A percentile compares a stretch with the other conserved stretches of the same genome.
Evolutionary conservation across 2,888 invertebrate genomes (phyloP).

Genomic region (Eristalis intricaria): DNA sequence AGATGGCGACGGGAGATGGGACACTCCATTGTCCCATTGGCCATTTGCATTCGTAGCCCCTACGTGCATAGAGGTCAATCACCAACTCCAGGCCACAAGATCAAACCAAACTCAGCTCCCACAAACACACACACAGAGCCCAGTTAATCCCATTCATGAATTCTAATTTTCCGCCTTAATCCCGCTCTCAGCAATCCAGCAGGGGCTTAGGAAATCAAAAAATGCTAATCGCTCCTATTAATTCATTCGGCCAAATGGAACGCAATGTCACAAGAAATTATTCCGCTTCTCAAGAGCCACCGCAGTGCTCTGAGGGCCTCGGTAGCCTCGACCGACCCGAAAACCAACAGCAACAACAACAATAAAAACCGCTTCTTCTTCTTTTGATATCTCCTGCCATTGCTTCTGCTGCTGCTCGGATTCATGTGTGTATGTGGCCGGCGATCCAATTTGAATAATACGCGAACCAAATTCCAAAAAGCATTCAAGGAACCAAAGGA

Average conservation of each 20-base stretch:
- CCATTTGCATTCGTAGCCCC: background rate
- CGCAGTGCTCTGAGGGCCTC: no score
- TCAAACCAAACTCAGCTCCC: slow-evolving; percentile 17
- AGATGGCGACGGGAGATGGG: no score
- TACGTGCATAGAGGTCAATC: slow-evolving; percentile 44
- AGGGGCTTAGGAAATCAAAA: slow-evolving; percentile 41
- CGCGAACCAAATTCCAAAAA: slow-evolving; percentile 61
- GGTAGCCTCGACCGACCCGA: no score
- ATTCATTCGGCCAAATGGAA: slow-evolving; percentile 67
- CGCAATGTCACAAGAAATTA: slow-evolving; percentile 6
- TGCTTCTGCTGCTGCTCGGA: background rate
- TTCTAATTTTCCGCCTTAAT: slow-evolving; percentile 50
- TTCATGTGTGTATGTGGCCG: background rate
- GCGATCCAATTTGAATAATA: slow-evolving; percentile 66
- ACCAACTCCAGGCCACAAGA: slow-evolving; percentile 51
- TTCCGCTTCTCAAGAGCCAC: background rate
- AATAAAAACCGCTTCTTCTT: slow-evolving; percentile 24
- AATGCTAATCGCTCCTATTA: slow-evolving; percentile 68
- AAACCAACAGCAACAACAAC: background rate
- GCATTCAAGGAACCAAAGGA: slow-evolving; percentile 19
- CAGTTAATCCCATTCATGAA: slow-evolving; percentile 42
- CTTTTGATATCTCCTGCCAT: background rate
- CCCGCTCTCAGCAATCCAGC: slow-evolving; percentile 7
- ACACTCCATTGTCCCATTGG: no score
- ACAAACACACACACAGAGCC: background rate